Conservation (phyloP, 2,797 vertebrate species). For the Borostomias antarcticus region DNA sequence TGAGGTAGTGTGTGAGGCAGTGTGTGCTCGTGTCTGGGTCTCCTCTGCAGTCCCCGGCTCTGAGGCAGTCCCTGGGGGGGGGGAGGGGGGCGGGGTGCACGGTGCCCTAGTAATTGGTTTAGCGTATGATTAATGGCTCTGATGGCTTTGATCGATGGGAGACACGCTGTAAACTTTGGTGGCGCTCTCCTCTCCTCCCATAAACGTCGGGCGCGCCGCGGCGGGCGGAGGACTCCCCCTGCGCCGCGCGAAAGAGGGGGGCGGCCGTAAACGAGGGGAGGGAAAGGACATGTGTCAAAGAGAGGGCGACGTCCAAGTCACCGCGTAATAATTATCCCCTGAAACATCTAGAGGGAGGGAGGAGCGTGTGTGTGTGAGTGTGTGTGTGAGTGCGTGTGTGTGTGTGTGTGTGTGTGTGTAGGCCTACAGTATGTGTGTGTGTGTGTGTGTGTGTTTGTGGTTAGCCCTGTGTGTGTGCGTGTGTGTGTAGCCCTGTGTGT, state of each 20-base stretch:
- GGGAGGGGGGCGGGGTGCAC: constrained; percentile 37
- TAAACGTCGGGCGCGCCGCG: constrained; percentile 45
- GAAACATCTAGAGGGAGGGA: constrained; percentile 31
- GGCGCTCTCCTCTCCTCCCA: constrained; percentile 32
- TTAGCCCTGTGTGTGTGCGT: constrained; percentile 13
- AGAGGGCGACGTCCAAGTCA: constrained; percentile 20
- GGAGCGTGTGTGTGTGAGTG: neutral
- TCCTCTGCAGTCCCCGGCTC: constrained; percentile 27
- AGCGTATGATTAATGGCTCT: constrained; percentile 58
- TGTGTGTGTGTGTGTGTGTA: neutral
- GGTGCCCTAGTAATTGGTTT: constrained; percentile 60
- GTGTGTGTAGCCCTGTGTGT: neutral
- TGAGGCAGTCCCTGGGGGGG: constrained; percentile 44
- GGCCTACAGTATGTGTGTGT: constrained; percentile 5
- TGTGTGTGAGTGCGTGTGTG: neutral
- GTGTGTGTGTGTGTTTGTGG: too few species aligned
- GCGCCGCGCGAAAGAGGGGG: constrained; percentile 13
- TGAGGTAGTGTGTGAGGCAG: too few species aligned
- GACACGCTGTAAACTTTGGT: constrained; percentile 49
- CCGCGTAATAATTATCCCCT: constrained; percentile 38
- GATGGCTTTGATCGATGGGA: constrained; percentile 49
- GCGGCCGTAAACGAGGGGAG: constrained; percentile 36
- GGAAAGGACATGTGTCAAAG: constrained; percentile 27
- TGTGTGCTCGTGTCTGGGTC: neutral
- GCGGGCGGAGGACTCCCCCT: too few species aligned